phyloP scores from a whole-genome alignment of 2,888 invertebrate genomes.

The Hydrotaea diabolus region DNA sequence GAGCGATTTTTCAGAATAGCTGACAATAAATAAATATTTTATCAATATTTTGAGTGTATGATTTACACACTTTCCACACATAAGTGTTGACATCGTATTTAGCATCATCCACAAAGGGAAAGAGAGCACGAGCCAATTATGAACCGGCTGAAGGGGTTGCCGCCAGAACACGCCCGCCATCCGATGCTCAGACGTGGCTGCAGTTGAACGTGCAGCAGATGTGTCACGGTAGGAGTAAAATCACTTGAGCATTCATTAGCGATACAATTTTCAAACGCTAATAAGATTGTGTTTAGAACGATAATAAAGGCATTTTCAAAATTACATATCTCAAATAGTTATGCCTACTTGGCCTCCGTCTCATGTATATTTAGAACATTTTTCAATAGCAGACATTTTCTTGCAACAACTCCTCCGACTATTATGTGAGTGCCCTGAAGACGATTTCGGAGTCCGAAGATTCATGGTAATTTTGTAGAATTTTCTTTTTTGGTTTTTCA shows the following conservation, averaged over 20 bases:
- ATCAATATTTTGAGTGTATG: constrained; percentile 68
- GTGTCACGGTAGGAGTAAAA: constrained; percentile 65
- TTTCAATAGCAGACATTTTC: constrained; percentile 3
- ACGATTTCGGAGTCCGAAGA: constrained; percentile 46
- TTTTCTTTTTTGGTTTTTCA: constrained; percentile 68
- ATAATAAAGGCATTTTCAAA: constrained; percentile 39
- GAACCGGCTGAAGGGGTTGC: constrained; percentile 52
- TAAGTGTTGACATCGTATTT: constrained; percentile 76
- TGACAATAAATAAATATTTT: constrained; percentile 60
- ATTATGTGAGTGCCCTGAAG: constrained; percentile 44
- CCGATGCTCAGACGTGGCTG: not conserved
- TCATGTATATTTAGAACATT: constrained; percentile 30
- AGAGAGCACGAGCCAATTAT: constrained; percentile 61
- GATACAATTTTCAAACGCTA: constrained; percentile 62
- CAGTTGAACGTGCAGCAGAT: constrained; percentile 51
- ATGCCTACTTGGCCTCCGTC: not conserved
- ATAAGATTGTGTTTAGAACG: constrained; percentile 61
- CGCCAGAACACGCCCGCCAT: not conserved
- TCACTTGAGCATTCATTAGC: constrained; percentile 59
- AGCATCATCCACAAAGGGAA: constrained; percentile 46
- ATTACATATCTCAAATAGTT: constrained; percentile 1
- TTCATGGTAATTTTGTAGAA: constrained; percentile 6
- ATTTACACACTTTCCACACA: constrained; percentile 68
- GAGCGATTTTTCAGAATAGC: constrained; percentile 11
- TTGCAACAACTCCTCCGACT: constrained; percentile 42